Base-by-base conservation (phyloP, 2,113 vertebrate species). In the Herpailurus yagouaroundi region DNA sequence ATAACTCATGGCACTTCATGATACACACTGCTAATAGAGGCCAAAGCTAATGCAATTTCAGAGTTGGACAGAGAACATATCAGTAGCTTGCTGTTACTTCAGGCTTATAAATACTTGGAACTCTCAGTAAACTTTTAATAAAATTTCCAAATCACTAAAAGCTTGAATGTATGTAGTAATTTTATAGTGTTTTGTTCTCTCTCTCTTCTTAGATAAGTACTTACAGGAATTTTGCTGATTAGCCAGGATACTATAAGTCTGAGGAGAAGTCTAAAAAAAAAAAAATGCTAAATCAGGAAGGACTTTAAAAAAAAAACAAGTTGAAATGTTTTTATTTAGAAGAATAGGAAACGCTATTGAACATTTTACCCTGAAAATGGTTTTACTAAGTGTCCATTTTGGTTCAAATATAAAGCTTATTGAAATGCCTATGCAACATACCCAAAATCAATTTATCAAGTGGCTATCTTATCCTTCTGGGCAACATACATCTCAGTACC, bases 211-310 rank as follows among this genome's bases (percentile, higher is more conserved):
- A 63, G 45, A 52, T 23, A 73, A 66, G 11, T 92, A 29, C 50
- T 79, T 93, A 38, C 6, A 25, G 36, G 7, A 89, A 7, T 85
- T 97, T 94, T 97, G 66, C 45, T 96, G 79, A 95, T 95, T 93
- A 94, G 23, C 18, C 41, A 94, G 19, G 33, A 92, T 96, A 95
- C 15, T 88, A 5, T 41, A 74, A 82, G 36, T 80, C 66, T 89
- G 64, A 94, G 57, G 2, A 71, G 68, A 86, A 94, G 15, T 23
- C 45, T 81, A 36, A 76, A 45, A 45, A 9, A 45, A 45, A 85
- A 77, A 91, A 96, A 89, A 57, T 74, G 73, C 38, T 87, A 76
- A 94, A 36, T 86, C 66, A 92, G 64, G 8, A 95, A 80, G 33
- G 33, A 13, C 80, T 94, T 45, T 76, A 36, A 81, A 45, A 45